A percentile compares a stretch with the other conserved stretches of the same genome.
Evolutionary conservation across 2,888 invertebrate genomes (phyloP).

Genomic region (Pemphredon lugubris): DNA sequence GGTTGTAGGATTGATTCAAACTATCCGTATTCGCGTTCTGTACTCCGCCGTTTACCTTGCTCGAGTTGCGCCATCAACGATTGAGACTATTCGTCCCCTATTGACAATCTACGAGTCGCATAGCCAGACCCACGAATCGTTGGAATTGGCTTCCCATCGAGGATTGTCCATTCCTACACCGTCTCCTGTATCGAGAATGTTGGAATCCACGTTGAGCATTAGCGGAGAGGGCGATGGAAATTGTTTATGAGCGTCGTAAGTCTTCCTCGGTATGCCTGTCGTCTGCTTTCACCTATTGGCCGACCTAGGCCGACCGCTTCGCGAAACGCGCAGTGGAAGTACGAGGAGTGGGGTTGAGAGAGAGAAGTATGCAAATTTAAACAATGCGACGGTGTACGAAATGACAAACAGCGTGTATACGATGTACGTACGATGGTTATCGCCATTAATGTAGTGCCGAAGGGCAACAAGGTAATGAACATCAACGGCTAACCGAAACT

Average conservation of each 20-base stretch:
- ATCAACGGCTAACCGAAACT: constrained; percentile 10
- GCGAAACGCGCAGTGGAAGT: no score
- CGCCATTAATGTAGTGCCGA: constrained; percentile 17
- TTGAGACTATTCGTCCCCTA: neutral
- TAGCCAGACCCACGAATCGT: constrained; percentile 14
- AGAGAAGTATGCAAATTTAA: no score
- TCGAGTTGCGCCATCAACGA: constrained; percentile 30
- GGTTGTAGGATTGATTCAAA: constrained; percentile 13
- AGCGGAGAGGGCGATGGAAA: neutral
- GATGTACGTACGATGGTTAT: neutral
- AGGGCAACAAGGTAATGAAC: constrained; percentile 16
- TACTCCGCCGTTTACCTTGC: constrained; percentile 13
- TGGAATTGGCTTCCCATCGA: neutral
- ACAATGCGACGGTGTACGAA: no score
- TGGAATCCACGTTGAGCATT: constrained; percentile 1
- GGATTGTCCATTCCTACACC: neutral
- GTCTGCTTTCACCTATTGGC: neutral
- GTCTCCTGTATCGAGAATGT: neutral
- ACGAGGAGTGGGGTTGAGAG: no score
- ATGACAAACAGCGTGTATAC: neutral
- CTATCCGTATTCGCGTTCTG: constrained; percentile 6
- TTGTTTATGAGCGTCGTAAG: constrained; percentile 39
- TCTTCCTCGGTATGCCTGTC: constrained; percentile 13
- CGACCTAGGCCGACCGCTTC: neutral
- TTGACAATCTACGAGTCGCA: constrained; percentile 13